phyloP scores from a whole-genome alignment of 2,797 vertebrate species.

The Microchirus variegatus region DNA sequence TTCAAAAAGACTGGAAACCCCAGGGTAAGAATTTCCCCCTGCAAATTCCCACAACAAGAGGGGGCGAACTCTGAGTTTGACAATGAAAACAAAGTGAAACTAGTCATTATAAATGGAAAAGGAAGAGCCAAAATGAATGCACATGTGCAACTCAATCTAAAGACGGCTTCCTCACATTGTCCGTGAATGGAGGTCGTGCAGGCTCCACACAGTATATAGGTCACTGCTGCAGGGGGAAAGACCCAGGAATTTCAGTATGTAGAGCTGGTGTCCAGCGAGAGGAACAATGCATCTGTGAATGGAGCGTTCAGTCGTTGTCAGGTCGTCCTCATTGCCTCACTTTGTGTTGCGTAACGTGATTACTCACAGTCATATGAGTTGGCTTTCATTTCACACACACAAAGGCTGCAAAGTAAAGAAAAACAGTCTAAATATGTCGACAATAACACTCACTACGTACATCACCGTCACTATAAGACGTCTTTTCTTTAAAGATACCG shows the following conservation, averaged over 20 bases:
- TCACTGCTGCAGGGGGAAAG: slow-evolving; percentile 39
- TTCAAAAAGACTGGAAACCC: slow-evolving; percentile 89
- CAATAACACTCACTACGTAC: background rate
- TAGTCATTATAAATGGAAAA: background rate
- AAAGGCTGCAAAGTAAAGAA: slow-evolving; percentile 34
- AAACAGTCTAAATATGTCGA: slow-evolving; percentile 43
- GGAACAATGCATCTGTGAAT: slow-evolving; percentile 35
- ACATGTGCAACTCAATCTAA: too few relatives aligned
- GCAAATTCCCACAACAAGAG: background rate
- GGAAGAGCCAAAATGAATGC: too few relatives aligned
- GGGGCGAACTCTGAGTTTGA: too few relatives aligned
- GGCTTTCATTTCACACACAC: slow-evolving; percentile 50
- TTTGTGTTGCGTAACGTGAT: slow-evolving; percentile 67
- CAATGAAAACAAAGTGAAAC: background rate
- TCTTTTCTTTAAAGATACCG: too few relatives aligned
- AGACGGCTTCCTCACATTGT: slow-evolving; percentile 17
- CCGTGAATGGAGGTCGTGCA: slow-evolving; percentile 6
- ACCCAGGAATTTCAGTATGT: slow-evolving; percentile 17
- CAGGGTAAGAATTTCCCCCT: slow-evolving; percentile 76
- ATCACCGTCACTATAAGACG: too few relatives aligned
- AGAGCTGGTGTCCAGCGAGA: slow-evolving; percentile 23
- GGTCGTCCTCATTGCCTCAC: slow-evolving; percentile 26
- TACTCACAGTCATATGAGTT: slow-evolving; percentile 61
- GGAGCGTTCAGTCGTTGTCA: slow-evolving; percentile 20
- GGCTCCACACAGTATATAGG: slow-evolving; percentile 46